phyloP scores from a whole-genome alignment of 2,888 invertebrate species.

The Phyllotreta cruciferae region DNA sequence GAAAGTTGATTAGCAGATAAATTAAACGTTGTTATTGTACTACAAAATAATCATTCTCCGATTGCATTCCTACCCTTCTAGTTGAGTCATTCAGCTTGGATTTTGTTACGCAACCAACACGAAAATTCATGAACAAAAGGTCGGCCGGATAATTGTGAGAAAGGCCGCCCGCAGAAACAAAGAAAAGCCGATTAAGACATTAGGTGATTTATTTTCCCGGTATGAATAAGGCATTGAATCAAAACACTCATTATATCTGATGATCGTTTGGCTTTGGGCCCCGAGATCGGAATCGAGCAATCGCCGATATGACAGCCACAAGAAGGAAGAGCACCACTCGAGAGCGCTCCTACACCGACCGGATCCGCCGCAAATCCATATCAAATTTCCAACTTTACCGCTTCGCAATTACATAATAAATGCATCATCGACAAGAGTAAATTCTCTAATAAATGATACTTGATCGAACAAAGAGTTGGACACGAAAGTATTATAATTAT shows the following conservation, averaged over 20 bases:
- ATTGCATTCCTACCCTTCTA: neutral
- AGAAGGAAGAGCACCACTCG: constrained; percentile 13
- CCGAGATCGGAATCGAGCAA: constrained; percentile 48
- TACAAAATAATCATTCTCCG: neutral
- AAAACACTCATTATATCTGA: constrained; percentile 56
- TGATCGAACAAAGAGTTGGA: too few species aligned
- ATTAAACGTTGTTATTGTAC: neutral
- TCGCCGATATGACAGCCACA: constrained; percentile 14
- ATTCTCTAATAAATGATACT: too few species aligned
- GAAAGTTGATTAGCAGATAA: neutral
- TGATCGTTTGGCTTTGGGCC: constrained; percentile 43
- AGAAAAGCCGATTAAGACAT: constrained; percentile 52
- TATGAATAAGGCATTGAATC: constrained; percentile 54
- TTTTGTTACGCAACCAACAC: constrained; percentile 7
- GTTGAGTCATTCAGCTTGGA: too few species aligned
- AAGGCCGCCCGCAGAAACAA: constrained; percentile 33
- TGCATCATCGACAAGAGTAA: neutral
- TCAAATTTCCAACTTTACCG: too few species aligned
- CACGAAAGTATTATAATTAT: too few species aligned
- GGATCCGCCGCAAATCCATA: too few species aligned
- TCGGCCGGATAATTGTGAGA: constrained; percentile 29
- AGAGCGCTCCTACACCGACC: too few species aligned
- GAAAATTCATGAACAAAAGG: constrained; percentile 19
- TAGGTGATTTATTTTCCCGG: constrained; percentile 52
- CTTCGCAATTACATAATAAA: too few species aligned